Base-by-base conservation (phyloP, 1,140 invertebrate genomes). In the Coptotermes formosanus region DNA sequence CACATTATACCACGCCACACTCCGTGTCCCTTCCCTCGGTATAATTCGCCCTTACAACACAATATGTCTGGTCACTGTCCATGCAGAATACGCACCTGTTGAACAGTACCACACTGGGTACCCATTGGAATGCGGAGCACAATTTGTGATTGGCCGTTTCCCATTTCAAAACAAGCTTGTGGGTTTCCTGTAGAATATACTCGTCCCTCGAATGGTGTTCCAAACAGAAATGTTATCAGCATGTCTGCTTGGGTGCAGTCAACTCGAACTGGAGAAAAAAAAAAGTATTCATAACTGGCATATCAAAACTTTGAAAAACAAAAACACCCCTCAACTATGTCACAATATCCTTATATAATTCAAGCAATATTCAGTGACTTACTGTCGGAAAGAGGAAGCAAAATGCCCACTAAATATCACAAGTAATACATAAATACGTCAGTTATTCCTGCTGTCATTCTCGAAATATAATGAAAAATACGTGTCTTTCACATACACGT, bases 161-260 rank as follows among this genome's bases (percentile, higher is more conserved):
- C 92, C 87, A 93, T 89, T 88, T 92, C 91, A 88, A 92, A 92
- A 88, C 92, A 93, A 16, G 90, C 90, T 87, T 92, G 91, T 14
- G 92, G 91, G 88, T 92, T 93, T 23, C 92, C 92, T 82, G 92
- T 92, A n/a, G 92, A 91, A 88, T 92, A 93, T 0, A 93, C 90
- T 11, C 92, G 89, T 16, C 92, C 92, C 83, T 91, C 89, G 88
- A 93, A 93, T 7, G 92, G 91, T 19, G 89, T 87, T 83, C 91
- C 92, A 87, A 93, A 93, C 82, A 90, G 89, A 38, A 93, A 89
- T 14, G 91, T 92, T n/a, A 93, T 90, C 21, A 92, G 85, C 92
- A 93, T 93, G 86, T 92, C 91, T 82, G 91, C 90, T 82, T 91
- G 91, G 21, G 92, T 93, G 87, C 92, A 93, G 87, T 93, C 92